These are phyloP conservation scores for Drosophila aff. DNA, from an alignment of 1,140 invertebrate species.

Conservation along the genomic window DNA sequence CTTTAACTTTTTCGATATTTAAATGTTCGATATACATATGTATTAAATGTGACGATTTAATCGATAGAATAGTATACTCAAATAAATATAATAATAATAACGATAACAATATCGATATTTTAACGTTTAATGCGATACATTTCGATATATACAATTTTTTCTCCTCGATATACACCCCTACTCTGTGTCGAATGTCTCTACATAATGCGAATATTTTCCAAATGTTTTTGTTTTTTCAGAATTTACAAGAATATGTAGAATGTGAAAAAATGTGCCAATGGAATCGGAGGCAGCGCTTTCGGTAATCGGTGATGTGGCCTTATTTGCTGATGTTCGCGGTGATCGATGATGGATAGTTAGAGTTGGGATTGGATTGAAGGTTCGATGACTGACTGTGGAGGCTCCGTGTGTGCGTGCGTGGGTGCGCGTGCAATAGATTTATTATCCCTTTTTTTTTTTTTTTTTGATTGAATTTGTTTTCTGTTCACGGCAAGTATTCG, in stretches of 20 bases:
- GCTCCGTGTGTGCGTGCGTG: constrained; percentile 17
- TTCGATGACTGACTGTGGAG: constrained; percentile 40
- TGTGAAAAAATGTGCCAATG: constrained; percentile 8
- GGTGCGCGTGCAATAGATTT: constrained; percentile 19
- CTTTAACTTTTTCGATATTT: too few relatives aligned
- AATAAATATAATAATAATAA: background rate
- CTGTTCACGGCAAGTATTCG: background rate
- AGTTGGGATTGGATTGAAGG: constrained; percentile 23
- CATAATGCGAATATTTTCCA: background rate
- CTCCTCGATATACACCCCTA: background rate
- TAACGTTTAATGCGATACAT: background rate
- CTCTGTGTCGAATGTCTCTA: background rate
- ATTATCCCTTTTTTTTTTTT: background rate
- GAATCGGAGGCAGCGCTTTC: background rate
- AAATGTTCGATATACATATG: too few relatives aligned
- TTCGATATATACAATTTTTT: background rate
- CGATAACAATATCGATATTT: background rate
- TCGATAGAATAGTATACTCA: background rate
- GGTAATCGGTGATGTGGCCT: constrained; percentile 16
- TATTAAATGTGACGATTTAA: too few relatives aligned
- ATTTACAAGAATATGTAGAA: background rate
- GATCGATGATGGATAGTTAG: constrained; percentile 19
- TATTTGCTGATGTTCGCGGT: constrained; percentile 32
- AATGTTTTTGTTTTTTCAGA: background rate
- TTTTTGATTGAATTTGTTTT: background rate